phyloP scores from a whole-genome alignment of 2,113 vertebrate genomes.

The Peromyscus californicus region DNA sequence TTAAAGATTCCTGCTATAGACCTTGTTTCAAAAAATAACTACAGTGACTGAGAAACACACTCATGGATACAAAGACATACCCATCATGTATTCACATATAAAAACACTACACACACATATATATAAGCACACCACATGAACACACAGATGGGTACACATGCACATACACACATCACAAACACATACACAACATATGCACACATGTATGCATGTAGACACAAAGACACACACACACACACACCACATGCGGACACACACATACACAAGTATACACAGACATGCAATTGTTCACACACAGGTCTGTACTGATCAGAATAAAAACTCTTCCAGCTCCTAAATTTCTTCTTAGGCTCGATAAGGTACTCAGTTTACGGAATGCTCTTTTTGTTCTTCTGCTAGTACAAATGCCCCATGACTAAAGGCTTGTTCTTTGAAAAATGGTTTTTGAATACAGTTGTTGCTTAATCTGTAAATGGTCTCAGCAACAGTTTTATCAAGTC shows the following conservation, averaged over 20 bases:
- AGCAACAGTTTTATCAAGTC: not conserved
- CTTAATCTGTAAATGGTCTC: not conserved
- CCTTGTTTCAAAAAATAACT: too few relatives aligned
- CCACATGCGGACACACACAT: not conserved
- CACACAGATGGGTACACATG: not conserved
- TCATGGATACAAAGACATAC: not conserved
- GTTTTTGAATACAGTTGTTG: not conserved
- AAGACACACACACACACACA: not conserved
- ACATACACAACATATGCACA: not conserved
- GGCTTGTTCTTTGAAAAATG: not conserved
- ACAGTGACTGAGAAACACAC: not conserved
- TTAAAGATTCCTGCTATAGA: not conserved
- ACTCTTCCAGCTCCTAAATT: not conserved
- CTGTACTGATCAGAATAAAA: not conserved
- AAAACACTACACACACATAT: not conserved
- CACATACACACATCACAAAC: not conserved
- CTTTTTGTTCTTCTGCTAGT: not conserved
- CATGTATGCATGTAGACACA: not conserved
- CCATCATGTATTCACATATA: not conserved
- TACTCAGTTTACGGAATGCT: accelerated
- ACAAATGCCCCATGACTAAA: not conserved
- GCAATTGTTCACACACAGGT: too few relatives aligned
- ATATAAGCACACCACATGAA: not conserved
- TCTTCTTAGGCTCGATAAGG: not conserved
- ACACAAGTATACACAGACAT: too few relatives aligned